Conservation (phyloP, 2,888 invertebrate genomes). For the Sphinx pinastri region DNA sequence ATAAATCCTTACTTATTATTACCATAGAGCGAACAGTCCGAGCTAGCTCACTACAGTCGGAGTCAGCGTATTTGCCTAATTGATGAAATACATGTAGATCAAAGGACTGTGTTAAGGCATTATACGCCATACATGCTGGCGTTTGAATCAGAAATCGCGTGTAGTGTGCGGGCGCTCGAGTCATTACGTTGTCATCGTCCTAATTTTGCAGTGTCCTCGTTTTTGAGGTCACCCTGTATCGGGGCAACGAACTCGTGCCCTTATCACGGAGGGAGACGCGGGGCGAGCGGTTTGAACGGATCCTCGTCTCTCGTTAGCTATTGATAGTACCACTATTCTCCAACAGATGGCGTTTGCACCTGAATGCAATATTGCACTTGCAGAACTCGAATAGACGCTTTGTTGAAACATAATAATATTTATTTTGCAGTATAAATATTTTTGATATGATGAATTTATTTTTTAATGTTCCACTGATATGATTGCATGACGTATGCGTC, state of each 20-base stretch:
- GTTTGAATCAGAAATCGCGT: constrained; percentile 62
- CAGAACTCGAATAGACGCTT: background rate
- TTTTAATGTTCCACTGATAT: constrained; percentile 33
- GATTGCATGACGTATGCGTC: constrained; percentile 37
- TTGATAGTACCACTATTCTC: constrained; percentile 56
- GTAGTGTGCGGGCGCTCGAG: constrained; percentile 65
- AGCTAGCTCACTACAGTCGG: constrained; percentile 72
- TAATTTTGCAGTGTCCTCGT: constrained; percentile 88
- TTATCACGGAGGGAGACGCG: constrained; percentile 74
- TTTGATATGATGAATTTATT: background rate
- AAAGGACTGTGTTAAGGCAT: constrained; percentile 44
- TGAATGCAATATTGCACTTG: background rate
- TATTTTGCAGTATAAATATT: background rate
- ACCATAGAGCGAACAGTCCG: constrained; percentile 72
- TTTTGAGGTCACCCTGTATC: constrained; percentile 87
- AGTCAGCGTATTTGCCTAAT: constrained; percentile 84
- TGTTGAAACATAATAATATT: background rate
- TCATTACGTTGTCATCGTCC: constrained; percentile 83
- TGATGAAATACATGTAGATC: constrained; percentile 83
- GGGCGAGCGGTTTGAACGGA: constrained; percentile 55
- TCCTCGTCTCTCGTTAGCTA: constrained; percentile 41
- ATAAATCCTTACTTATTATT: constrained; percentile 64
- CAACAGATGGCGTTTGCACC: constrained; percentile 67
- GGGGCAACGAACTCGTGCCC: constrained; percentile 84
- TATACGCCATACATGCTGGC: constrained; percentile 47